These are phyloP conservation scores for Syrmaticus mikado DNA, from an alignment of 2,113 vertebrate genomes.

Conservation along the genomic window DNA sequence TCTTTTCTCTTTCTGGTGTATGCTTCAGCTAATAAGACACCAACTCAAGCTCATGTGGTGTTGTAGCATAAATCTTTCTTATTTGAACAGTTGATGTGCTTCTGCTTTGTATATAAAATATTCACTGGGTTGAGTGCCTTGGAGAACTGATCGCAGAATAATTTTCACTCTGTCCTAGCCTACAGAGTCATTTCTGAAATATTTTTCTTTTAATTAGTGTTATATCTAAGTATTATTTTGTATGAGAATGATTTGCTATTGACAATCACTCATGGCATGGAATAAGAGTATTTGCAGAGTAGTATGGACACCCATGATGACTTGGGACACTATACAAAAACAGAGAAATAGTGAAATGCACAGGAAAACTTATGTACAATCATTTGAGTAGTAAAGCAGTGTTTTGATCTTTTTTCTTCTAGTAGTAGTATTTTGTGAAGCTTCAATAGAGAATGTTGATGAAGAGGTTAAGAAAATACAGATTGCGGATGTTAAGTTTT, in stretches of 20 bases:
- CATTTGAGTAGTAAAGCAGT: not conserved
- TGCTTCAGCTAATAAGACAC: constrained; percentile 27
- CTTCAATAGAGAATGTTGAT: not conserved
- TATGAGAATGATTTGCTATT: not conserved
- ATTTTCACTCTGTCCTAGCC: not conserved
- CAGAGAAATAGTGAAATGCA: not conserved
- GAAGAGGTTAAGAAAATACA: not conserved
- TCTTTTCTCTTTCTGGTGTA: constrained; percentile 36
- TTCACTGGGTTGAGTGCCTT: constrained; percentile 23
- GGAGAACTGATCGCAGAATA: constrained; percentile 25
- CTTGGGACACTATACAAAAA: not conserved
- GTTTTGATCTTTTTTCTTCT: not conserved
- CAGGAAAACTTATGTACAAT: not conserved
- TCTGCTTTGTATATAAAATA: constrained; percentile 44
- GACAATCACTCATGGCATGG: not conserved
- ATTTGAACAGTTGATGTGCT: constrained; percentile 12
- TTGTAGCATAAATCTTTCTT: constrained; percentile 48
- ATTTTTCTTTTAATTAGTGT: not conserved
- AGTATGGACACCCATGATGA: not conserved
- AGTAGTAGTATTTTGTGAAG: not conserved
- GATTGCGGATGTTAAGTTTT: not conserved
- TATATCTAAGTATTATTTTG: not conserved
- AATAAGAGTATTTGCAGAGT: not conserved
- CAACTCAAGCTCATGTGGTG: constrained; percentile 13
- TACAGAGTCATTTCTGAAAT: not conserved